phyloP scores from a whole-genome alignment of 1,140 invertebrate species.

The Sycophila sp. region DNA sequence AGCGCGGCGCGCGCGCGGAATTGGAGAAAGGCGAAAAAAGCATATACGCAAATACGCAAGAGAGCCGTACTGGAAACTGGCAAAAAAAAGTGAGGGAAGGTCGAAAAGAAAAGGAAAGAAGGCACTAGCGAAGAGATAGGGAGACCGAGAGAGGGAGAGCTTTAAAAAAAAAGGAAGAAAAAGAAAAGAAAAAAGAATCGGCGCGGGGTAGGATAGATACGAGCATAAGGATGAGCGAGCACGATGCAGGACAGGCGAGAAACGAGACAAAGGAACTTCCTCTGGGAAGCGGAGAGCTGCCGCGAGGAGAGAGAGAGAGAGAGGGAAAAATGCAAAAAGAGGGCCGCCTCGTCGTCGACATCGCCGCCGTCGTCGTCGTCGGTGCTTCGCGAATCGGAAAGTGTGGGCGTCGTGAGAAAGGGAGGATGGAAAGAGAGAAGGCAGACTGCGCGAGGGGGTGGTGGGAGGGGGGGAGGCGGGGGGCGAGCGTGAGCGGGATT shows the following conservation, averaged over 20 bases:
- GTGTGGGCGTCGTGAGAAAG: constrained; percentile 33
- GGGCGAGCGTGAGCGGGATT: constrained; percentile 52
- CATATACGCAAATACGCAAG: too few species aligned
- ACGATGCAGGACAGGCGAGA: constrained; percentile 47
- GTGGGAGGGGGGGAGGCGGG: neutral
- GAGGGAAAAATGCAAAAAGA: constrained; percentile 26
- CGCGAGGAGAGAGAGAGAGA: too few species aligned
- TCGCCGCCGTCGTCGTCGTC: neutral
- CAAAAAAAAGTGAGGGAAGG: too few species aligned
- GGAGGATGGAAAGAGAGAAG: constrained; percentile 23
- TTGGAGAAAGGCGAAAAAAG: neutral
- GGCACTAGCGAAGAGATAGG: neutral
- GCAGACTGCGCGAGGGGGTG: constrained; percentile 26
- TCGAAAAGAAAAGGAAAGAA: neutral
- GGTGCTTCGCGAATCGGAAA: constrained; percentile 30
- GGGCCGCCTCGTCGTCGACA: neutral
- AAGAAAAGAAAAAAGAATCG: neutral
- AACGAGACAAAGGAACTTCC: constrained; percentile 54
- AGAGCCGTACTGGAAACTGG: too few species aligned
- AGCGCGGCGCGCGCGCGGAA: neutral
- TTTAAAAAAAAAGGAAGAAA: neutral
- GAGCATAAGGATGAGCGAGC: constrained; percentile 29
- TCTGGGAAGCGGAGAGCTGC: constrained; percentile 41
- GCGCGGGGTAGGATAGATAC: constrained; percentile 7
- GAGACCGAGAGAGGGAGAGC: neutral